These are phyloP conservation scores for Chaetogeoica ovagalla DNA, from an alignment of 2,888 invertebrate species.

Conservation along the genomic window DNA sequence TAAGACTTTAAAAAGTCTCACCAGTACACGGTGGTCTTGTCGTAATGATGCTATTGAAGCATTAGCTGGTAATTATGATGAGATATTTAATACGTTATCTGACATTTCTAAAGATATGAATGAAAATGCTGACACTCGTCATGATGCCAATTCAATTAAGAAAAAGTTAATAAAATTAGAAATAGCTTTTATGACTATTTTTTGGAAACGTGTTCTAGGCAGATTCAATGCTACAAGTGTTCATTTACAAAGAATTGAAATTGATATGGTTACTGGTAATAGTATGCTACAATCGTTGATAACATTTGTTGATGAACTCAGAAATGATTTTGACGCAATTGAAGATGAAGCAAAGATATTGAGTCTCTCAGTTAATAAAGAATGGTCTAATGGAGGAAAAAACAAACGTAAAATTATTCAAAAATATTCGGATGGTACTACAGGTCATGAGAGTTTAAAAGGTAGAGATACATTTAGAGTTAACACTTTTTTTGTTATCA, in stretches of 20 bases:
- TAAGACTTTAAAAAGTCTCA: conserved; percentile 7
- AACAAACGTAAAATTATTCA: conserved; percentile 9
- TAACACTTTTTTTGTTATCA: no score
- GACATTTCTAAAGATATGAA: conserved; percentile 25
- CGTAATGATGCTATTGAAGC: conserved; percentile 22
- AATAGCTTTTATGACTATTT: conserved; percentile 12
- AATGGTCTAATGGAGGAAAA: conserved; percentile 10
- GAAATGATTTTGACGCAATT: not conserved
- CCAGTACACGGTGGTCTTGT: conserved; percentile 2
- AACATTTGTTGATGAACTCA: not conserved
- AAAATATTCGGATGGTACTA: not conserved
- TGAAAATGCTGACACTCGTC: conserved; percentile 16
- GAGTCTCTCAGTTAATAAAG: not conserved
- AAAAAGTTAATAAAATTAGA: conserved; percentile 30
- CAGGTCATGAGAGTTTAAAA: conserved; percentile 6
- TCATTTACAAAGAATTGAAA: conserved; percentile 23
- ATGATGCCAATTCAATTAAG: conserved; percentile 23
- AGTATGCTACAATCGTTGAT: conserved; percentile 3
- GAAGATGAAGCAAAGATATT: not conserved
- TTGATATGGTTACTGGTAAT: not conserved
- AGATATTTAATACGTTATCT: conserved; percentile 23
- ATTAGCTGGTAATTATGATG: conserved; percentile 23
- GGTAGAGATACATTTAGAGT: not conserved
- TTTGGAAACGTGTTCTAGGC: not conserved
- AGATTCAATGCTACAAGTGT: conserved; percentile 15